Percentiles rank a stretch among this genome's conserved stretches.
These are phyloP conservation scores for Microctonus brassicae DNA, from an alignment of 2,888 invertebrate genomes.

Conservation along the genomic window DNA sequence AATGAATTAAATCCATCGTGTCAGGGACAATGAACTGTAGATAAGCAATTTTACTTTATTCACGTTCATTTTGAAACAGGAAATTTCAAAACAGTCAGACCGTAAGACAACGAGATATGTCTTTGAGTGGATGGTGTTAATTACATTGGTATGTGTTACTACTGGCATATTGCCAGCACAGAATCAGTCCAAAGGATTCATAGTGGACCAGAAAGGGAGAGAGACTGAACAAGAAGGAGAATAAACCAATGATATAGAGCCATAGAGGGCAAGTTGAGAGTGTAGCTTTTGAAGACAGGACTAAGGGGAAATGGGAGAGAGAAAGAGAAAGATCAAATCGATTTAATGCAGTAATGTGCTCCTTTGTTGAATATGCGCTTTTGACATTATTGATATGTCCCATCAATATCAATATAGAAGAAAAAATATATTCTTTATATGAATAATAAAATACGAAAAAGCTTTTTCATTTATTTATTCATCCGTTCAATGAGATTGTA, in stretches of 20 bases:
- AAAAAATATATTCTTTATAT: too few relatives aligned
- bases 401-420: too few relatives aligned
- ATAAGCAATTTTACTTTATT: neutral
- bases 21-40: neutral
- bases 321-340: neutral
- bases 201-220: neutral
- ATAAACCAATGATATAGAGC: neutral
- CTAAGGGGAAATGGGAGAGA: neutral
- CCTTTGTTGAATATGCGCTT: neutral
- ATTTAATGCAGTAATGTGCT: slow-evolving; percentile 3
- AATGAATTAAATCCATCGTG: neutral
- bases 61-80: neutral
- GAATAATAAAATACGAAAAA: too few relatives aligned
- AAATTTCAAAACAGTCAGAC: neutral
- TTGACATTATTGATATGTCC: neutral
- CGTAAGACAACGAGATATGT: neutral
- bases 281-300: neutral
- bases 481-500: too few relatives aligned
- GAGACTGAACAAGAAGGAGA: neutral
- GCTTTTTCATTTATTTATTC: too few relatives aligned
- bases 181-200: too few relatives aligned
- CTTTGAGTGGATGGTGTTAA: slow-evolving; percentile 3
- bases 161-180: slow-evolving; percentile 22
- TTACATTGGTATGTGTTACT: slow-evolving; percentile 1
- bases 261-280: neutral